Percentiles rank a stretch among this genome's conserved stretches.
Conservation (phyloP, 1,140 invertebrate species). For the Mizuhopecten yessoensis region DNA sequence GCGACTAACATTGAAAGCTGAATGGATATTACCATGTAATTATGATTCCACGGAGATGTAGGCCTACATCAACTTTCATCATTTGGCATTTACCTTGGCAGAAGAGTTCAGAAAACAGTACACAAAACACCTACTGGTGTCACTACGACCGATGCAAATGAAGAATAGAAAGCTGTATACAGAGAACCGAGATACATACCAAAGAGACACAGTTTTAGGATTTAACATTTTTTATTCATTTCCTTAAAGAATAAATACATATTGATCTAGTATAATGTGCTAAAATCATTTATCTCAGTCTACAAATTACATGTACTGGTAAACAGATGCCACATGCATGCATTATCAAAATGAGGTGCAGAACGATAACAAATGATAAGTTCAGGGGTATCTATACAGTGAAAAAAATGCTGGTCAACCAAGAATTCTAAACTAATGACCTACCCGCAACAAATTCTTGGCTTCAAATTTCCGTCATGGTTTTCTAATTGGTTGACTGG, state of each 20-base stretch:
- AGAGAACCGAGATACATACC: too few relatives aligned
- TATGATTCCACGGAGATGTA: too few relatives aligned
- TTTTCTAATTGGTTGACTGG: background rate
- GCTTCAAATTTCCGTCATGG: background rate
- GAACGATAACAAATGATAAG: slow-evolving; percentile 28
- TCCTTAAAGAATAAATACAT: slow-evolving; percentile 36
- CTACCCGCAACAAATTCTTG: background rate
- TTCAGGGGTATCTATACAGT: background rate
- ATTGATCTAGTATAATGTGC: slow-evolving; percentile 34
- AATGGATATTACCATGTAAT: too few relatives aligned
- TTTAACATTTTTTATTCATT: slow-evolving; percentile 38
- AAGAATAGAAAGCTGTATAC: too few relatives aligned
- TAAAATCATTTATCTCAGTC: slow-evolving; percentile 33
- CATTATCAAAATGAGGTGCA: slow-evolving; percentile 38
- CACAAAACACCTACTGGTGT: too few relatives aligned
- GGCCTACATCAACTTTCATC: too few relatives aligned
- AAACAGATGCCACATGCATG: slow-evolving; percentile 24
- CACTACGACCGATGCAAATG: too few relatives aligned
- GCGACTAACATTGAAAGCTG: too few relatives aligned
- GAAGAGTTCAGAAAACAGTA: too few relatives aligned
- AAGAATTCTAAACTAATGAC: too few relatives aligned
- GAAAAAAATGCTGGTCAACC: background rate
- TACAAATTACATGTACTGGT: background rate
- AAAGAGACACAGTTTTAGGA: background rate
- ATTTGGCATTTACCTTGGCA: too few relatives aligned